Conservation (phyloP, 2,888 invertebrate genomes). For the Spatulosminthurus flaviceps region DNA sequence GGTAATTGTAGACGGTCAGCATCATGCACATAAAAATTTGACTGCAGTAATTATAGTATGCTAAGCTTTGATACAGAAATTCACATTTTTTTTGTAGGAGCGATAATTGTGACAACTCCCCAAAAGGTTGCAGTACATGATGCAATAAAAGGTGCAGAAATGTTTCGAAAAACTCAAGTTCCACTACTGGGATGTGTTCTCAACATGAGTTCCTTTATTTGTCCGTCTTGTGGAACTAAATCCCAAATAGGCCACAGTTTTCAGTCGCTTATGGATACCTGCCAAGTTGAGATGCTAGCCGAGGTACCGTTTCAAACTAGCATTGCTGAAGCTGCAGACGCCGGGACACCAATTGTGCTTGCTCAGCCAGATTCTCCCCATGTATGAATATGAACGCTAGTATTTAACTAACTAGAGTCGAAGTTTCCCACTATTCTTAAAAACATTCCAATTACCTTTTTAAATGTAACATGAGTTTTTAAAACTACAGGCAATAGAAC, state of each 20-base stretch:
- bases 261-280: constrained; percentile 33
- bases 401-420: too few relatives aligned
- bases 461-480: background rate
- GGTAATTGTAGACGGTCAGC: constrained; percentile 79
- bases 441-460: background rate
- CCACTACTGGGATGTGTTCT: constrained; percentile 88
- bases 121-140: constrained; percentile 88
- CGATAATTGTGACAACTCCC: constrained; percentile 91
- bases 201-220: constrained; percentile 86
- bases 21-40: too few relatives aligned
- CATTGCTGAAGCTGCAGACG: constrained; percentile 77
- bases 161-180: constrained; percentile 85
- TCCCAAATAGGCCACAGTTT: constrained; percentile 65
- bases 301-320: constrained; percentile 78
- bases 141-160: constrained; percentile 82
- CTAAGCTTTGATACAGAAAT: background rate
- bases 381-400: constrained; percentile 20
- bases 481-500: constrained; percentile 41
- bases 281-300: constrained; percentile 70
- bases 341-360: constrained; percentile 79
- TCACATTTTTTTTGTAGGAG: constrained; percentile 70
- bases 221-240: constrained; percentile 79
- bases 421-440: too few relatives aligned
- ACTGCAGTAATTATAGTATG: too few relatives aligned
- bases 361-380: constrained; percentile 63